A percentile compares a stretch with the other conserved stretches of the same genome.
phyloP scores from a whole-genome alignment of 2,113 vertebrate species.

The Lagopus muta region DNA sequence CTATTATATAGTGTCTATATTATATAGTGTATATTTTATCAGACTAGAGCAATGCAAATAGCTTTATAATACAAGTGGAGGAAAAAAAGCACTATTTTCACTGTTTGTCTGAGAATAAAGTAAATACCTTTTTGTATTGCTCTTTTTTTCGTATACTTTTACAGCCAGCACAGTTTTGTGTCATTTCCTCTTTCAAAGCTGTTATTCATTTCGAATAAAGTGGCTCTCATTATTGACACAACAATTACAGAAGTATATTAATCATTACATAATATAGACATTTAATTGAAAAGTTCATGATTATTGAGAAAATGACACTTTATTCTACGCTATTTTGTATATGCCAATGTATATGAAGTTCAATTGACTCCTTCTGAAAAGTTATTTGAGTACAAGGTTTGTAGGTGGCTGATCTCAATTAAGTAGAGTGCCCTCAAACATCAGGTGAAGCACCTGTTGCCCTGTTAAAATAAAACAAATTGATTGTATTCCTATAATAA shows the following conservation, averaged over 20 bases:
- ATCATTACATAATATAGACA: background rate
- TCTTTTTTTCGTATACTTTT: background rate
- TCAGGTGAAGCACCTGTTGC: background rate
- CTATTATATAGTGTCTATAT: too few relatives aligned
- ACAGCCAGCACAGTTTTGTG: background rate
- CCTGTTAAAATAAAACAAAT: conserved; percentile 36
- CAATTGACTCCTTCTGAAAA: background rate
- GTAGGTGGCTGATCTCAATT: conserved; percentile 26
- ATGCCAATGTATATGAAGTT: background rate
- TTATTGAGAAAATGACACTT: background rate
- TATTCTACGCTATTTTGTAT: background rate
- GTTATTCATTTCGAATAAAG: background rate
- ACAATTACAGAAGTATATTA: background rate
- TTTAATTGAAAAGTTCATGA: background rate
- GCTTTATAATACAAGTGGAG: background rate
- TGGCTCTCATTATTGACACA: background rate
- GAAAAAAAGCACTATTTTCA: background rate
- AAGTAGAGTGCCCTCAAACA: background rate
- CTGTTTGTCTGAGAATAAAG: background rate
- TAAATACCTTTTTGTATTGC: rapidly evolving
- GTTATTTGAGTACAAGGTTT: background rate
- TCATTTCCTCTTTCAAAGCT: background rate
- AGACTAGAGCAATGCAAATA: background rate
- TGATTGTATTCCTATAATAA: background rate
- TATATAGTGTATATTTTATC: background rate